Evolutionary conservation across 2,113 vertebrate species (phyloP).

Genomic region (Coryphaenoides rupestris): DNA sequence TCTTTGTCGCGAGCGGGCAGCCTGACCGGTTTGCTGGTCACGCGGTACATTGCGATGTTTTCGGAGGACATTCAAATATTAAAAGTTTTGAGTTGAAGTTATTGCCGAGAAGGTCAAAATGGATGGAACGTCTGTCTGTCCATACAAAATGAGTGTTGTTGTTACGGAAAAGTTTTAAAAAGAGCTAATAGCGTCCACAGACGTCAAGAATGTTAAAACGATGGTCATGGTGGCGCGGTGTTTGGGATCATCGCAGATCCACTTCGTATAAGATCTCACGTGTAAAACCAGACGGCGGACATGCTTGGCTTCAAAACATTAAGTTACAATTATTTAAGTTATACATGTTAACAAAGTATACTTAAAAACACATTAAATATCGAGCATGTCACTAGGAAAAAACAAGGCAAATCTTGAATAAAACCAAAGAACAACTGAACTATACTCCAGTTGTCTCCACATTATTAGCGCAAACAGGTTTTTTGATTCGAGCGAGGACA

Average conservation of each 20-base stretch:
- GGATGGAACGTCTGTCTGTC: slow-evolving; percentile 41
- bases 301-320: slow-evolving; percentile 66
- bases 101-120: slow-evolving; percentile 58
- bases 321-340: slow-evolving; percentile 64
- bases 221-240: slow-evolving; percentile 49
- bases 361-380: slow-evolving; percentile 72
- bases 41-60: slow-evolving; percentile 45
- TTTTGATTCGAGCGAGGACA: slow-evolving; percentile 10
- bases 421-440: slow-evolving; percentile 25
- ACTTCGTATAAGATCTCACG: slow-evolving; percentile 48
- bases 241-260: slow-evolving; percentile 44
- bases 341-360: slow-evolving; percentile 65
- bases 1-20: slow-evolving; percentile 45
- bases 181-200: slow-evolving; percentile 52
- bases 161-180: slow-evolving; percentile 39
- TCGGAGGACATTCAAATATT: slow-evolving; percentile 59
- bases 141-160: slow-evolving; percentile 36
- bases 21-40: slow-evolving; percentile 42
- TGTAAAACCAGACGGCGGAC: slow-evolving; percentile 59
- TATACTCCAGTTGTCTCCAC: slow-evolving; percentile 60
- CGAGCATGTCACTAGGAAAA: slow-evolving; percentile 60
- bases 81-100: slow-evolving; percentile 33
- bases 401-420: slow-evolving; percentile 45
- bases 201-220: slow-evolving; percentile 57
- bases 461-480: slow-evolving; percentile 26